These are phyloP conservation scores for Mycalesis mineus DNA, from an alignment of 2,888 invertebrate species.

Conservation along the genomic window DNA sequence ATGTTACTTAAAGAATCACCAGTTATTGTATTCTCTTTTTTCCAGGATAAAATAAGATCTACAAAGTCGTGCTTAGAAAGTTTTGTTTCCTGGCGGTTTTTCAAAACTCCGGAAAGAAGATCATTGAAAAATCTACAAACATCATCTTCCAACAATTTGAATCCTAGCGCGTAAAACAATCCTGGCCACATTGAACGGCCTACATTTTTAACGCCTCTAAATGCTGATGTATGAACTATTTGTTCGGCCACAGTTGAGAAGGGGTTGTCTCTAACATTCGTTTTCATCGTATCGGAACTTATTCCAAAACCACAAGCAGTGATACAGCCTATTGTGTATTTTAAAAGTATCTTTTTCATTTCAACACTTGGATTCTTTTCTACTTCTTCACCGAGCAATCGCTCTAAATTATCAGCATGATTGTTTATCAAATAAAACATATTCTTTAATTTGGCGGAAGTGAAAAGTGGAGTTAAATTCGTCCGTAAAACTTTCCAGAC, in stretches of 20 bases:
- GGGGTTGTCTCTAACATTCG: slow-evolving; percentile 35
- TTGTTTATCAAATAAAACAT: slow-evolving; percentile 57
- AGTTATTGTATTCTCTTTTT: background rate
- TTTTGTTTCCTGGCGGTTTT: background rate
- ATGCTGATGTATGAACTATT: background rate
- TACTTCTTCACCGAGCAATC: slow-evolving; percentile 32
- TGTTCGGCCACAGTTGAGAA: background rate
- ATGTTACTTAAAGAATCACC: background rate
- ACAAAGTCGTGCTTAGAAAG: background rate
- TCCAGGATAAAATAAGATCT: slow-evolving; percentile 1
- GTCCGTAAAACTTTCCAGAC: slow-evolving; percentile 56
- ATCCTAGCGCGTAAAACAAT: background rate
- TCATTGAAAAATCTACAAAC: background rate
- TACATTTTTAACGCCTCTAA: background rate
- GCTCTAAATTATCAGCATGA: slow-evolving; percentile 42
- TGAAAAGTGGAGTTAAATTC: slow-evolving; percentile 54
- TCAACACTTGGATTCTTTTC: background rate
- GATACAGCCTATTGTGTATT: slow-evolving; percentile 55
- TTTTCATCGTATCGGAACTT: slow-evolving; percentile 43
- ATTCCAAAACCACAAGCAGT: slow-evolving; percentile 53
- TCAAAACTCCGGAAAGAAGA: background rate
- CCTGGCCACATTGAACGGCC: background rate
- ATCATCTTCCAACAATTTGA: background rate
- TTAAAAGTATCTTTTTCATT: slow-evolving; percentile 14
- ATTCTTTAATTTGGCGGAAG: slow-evolving; percentile 56